phyloP scores from a whole-genome alignment of 2,888 invertebrate genomes.

The Sesia bembeciformis region DNA sequence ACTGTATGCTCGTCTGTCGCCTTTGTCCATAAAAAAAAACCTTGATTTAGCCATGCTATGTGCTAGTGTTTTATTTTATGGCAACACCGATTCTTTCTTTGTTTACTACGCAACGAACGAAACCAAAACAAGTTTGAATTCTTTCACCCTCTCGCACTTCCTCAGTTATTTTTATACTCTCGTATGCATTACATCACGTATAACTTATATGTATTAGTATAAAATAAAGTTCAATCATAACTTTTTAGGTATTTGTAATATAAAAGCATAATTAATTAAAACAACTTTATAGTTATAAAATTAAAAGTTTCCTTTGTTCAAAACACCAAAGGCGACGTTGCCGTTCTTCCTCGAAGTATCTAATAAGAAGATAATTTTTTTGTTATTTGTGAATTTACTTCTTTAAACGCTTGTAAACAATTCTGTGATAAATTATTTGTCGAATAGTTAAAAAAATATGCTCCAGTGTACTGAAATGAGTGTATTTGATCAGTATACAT shows the following conservation, averaged over 20 bases:
- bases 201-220: too few species aligned
- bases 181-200: too few species aligned
- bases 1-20: too few species aligned
- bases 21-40: too few species aligned
- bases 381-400: neutral
- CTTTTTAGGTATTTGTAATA: neutral
- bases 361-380: neutral
- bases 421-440: conserved; percentile 15
- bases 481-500: conserved; percentile 50
- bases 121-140: neutral
- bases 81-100: neutral
- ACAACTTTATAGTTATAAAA: neutral
- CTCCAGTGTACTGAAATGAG: conserved; percentile 57
- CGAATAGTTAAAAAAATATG: conserved; percentile 38
- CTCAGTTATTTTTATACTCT: too few species aligned
- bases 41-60: too few species aligned
- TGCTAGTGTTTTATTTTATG: neutral
- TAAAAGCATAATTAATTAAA: neutral
- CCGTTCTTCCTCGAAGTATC: neutral
- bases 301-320: neutral
- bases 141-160: neutral
- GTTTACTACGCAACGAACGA: neutral
- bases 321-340: neutral
- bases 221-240: too few species aligned
- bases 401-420: neutral